Conservation (phyloP, 2,888 invertebrate genomes). For the Diaperis boleti region DNA sequence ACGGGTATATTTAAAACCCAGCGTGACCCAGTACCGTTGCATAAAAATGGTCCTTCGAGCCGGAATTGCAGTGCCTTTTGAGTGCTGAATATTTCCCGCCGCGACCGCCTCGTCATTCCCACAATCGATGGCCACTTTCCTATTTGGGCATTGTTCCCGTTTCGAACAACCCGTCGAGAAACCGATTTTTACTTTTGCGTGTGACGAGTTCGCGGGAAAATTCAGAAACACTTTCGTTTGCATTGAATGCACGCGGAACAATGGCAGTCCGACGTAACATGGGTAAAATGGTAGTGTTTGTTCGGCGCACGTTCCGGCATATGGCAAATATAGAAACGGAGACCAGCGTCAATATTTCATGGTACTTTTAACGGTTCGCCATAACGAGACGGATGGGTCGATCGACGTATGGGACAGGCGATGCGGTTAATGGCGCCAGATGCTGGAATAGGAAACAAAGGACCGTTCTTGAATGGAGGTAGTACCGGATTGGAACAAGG, state of each 20-base stretch:
- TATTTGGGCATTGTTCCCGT: slow-evolving; percentile 21
- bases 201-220: slow-evolving; percentile 21
- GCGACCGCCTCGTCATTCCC: not conserved
- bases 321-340: slow-evolving; percentile 31
- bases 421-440: not conserved
- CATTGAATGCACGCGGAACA: slow-evolving; percentile 38
- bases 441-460: not conserved
- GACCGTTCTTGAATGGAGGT: not conserved
- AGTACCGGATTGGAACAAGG: not conserved
- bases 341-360: slow-evolving; percentile 21
- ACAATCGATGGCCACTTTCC: slow-evolving; percentile 15
- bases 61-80: too few relatives aligned
- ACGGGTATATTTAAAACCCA: too few relatives aligned
- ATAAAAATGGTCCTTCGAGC: too few relatives aligned
- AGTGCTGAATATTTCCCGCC: too few relatives aligned
- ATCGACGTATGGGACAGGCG: not conserved
- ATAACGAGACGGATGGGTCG: slow-evolving; percentile 10
- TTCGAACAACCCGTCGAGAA: not conserved
- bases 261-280: slow-evolving; percentile 31
- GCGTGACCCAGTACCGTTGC: too few relatives aligned
- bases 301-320: slow-evolving; percentile 33
- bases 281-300: slow-evolving; percentile 29
- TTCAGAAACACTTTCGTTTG: slow-evolving; percentile 34
- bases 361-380: slow-evolving; percentile 22
- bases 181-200: slow-evolving; percentile 22